Evolutionary conservation across 2,113 vertebrate genomes (phyloP).

Genomic region (Callospermophilus lateralis): DNA sequence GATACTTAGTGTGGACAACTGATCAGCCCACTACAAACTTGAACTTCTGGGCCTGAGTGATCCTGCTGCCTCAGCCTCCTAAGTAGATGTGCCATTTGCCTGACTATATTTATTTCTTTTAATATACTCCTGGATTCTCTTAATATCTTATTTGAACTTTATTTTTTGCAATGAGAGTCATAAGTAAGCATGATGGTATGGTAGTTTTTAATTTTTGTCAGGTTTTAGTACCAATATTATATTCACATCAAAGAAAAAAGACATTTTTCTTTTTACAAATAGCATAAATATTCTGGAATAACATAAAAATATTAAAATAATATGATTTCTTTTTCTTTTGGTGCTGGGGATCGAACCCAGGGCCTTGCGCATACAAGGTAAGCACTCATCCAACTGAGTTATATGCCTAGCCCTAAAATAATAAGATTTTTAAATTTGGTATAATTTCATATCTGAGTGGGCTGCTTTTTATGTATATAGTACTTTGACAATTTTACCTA

Average conservation of each 20-base stretch:
- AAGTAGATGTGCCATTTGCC: too few species aligned
- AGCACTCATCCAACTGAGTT: too few species aligned
- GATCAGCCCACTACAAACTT: not conserved
- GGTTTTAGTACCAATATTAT: not conserved
- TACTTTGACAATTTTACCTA: not conserved
- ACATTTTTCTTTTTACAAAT: not conserved
- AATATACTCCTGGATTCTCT: not conserved
- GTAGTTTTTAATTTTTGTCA: not conserved
- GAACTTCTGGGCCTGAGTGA: too few species aligned
- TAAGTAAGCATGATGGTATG: not conserved
- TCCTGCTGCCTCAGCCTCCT: too few species aligned
- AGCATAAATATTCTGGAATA: not conserved
- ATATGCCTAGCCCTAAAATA: too few species aligned
- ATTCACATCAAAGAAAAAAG: not conserved
- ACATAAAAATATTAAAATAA: not conserved
- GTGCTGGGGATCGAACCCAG: too few species aligned
- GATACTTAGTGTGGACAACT: not conserved
- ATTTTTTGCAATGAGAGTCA: not conserved
- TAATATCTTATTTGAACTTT: not conserved
- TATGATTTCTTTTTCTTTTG: not conserved
- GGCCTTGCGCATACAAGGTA: too few species aligned
- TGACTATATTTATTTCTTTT: not conserved
- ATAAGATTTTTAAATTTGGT: not conserved
- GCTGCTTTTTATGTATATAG: not conserved
- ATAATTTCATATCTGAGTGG: not conserved